Evolutionary conservation across 2,113 vertebrate genomes (phyloP).

Genomic region (Sebastes schlegelii): DNA sequence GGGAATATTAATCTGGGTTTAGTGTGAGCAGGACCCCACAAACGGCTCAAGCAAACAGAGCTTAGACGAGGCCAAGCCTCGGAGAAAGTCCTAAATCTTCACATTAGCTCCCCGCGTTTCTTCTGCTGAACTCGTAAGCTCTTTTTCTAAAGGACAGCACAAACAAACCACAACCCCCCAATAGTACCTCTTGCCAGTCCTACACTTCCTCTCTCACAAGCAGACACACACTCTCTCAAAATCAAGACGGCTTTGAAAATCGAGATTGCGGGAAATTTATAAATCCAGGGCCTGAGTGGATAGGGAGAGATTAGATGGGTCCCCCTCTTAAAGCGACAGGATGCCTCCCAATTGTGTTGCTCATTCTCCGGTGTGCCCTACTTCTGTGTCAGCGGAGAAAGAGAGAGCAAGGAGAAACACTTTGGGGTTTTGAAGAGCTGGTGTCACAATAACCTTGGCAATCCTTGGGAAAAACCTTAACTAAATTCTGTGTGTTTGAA

Average conservation of each 20-base stretch:
- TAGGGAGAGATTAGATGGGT: conserved; percentile 88
- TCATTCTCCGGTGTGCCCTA: conserved; percentile 80
- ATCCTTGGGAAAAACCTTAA: conserved; percentile 33
- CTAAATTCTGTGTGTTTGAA: conserved; percentile 23
- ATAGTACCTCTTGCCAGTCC: conserved; percentile 82
- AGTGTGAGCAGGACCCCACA: conserved; percentile 93
- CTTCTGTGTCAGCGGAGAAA: conserved; percentile 78
- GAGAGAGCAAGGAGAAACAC: conserved; percentile 63
- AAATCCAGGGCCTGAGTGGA: conserved; percentile 88
- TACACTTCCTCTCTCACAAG: conserved; percentile 70
- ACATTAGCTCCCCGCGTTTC: conserved; percentile 95
- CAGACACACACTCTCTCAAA: conserved; percentile 77
- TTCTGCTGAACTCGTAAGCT: conserved; percentile 94
- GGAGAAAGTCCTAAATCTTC: conserved; percentile 97
- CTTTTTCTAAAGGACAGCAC: conserved; percentile 96
- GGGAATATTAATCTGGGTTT: conserved; percentile 99
- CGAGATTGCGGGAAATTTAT: conserved; percentile 88
- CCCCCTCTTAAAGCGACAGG: conserved; percentile 87
- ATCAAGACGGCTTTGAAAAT: conserved; percentile 91
- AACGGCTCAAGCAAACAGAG: conserved; percentile 93
- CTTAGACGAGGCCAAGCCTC: conserved; percentile 93
- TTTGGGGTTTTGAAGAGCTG: conserved; percentile 49
- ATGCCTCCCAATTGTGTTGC: conserved; percentile 77
- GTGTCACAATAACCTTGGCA: conserved; percentile 64
- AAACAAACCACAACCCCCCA: conserved; percentile 88